Conservation (phyloP, 2,888 invertebrate species). For the Hyles lineata region DNA sequence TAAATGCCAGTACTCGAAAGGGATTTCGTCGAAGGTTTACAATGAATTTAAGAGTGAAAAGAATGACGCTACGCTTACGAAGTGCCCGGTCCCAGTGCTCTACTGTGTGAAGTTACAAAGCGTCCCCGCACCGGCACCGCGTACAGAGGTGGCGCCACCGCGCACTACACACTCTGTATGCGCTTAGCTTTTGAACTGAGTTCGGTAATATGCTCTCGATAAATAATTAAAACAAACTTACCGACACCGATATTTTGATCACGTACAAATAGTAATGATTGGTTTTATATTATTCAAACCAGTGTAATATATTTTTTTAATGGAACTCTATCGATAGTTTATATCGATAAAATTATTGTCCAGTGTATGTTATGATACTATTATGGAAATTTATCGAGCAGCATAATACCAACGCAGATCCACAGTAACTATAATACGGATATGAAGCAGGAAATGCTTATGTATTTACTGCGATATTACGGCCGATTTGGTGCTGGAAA, state of each 20-base stretch:
- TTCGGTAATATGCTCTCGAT: not conserved
- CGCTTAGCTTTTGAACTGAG: slow-evolving; percentile 1
- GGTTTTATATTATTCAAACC: not conserved
- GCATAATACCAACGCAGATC: not conserved
- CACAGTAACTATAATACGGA: slow-evolving; percentile 32
- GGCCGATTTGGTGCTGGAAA: slow-evolving; percentile 68
- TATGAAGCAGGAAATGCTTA: slow-evolving; percentile 38
- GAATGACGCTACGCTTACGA: not conserved
- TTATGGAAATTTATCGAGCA: not conserved
- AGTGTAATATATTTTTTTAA: not conserved
- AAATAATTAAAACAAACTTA: not conserved
- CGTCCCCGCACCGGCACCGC: not conserved
- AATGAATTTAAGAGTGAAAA: not conserved
- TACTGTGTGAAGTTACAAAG: slow-evolving; percentile 10
- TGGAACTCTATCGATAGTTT: not conserved
- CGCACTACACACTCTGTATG: slow-evolving; percentile 5
- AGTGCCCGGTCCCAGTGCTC: not conserved
- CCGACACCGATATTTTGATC: not conserved
- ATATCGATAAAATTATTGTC: not conserved
- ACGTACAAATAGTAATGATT: too few relatives aligned
- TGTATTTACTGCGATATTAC: slow-evolving; percentile 54
- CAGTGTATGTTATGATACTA: not conserved
- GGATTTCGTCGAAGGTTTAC: slow-evolving; percentile 5
- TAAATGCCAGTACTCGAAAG: slow-evolving; percentile 12
- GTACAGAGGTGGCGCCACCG: not conserved